phyloP scores from a whole-genome alignment of 1,140 invertebrate species.

The Pemphigus obesinymphae region DNA sequence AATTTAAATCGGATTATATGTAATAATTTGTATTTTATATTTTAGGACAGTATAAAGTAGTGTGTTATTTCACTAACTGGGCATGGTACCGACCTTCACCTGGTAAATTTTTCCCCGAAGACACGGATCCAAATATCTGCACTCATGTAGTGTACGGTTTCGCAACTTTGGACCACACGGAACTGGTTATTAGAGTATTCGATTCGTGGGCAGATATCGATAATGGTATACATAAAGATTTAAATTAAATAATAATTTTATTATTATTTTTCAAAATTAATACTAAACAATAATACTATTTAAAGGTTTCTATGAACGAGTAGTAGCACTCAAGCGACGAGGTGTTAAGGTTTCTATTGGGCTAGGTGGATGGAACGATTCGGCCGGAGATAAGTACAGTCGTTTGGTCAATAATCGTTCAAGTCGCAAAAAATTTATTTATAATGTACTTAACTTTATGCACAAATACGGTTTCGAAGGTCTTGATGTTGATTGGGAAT shows the following conservation, averaged over 20 bases:
- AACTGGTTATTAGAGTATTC: conserved; percentile 72
- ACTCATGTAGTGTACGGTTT: conserved; percentile 91
- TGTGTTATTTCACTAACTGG: conserved; percentile 94
- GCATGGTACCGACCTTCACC: conserved; percentile 80
- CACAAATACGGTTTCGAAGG: conserved; percentile 81
- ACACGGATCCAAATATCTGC: conserved; percentile 79
- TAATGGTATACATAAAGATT: conserved; percentile 60
- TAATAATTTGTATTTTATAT: not conserved
- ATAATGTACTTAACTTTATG: conserved; percentile 69
- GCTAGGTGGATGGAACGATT: conserved; percentile 87
- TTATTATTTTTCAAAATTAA: no score
- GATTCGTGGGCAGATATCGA: conserved; percentile 86
- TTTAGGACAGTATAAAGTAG: conserved; percentile 61
- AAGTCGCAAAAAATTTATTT: conserved; percentile 66
- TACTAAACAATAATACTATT: not conserved
- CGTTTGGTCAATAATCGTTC: conserved; percentile 69
- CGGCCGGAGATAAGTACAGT: conserved; percentile 78
- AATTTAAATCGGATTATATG: not conserved
- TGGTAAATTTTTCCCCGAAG: conserved; percentile 75
- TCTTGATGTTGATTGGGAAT: conserved; percentile 86
- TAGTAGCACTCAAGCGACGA: conserved; percentile 69
- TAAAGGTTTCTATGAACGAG: conserved; percentile 76
- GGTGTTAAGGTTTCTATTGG: conserved; percentile 78
- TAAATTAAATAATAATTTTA: not conserved
- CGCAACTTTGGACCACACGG: conserved; percentile 74